Conservation (phyloP, 2,888 invertebrate genomes). For the Pristionchus mayeri region DNA sequence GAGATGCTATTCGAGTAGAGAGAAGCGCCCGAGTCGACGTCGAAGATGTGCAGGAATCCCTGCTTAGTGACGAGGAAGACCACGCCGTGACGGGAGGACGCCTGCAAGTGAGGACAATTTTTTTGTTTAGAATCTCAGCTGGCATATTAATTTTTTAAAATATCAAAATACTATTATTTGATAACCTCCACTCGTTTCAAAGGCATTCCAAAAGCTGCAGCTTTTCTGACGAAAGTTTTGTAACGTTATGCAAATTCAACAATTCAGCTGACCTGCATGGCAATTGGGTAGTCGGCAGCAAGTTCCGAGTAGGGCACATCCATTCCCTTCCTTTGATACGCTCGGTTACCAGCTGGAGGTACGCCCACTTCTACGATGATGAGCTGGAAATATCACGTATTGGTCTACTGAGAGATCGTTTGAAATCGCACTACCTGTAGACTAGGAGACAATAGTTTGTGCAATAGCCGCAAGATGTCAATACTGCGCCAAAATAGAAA, state of each 20-base stretch:
- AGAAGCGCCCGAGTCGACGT: neutral
- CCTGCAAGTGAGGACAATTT: slow-evolving; percentile 78
- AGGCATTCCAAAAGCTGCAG: too few relatives aligned
- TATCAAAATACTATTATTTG: too few relatives aligned
- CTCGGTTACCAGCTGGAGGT: slow-evolving; percentile 92
- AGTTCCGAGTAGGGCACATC: slow-evolving; percentile 99
- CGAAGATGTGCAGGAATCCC: slow-evolving; percentile 77
- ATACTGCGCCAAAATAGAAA: too few relatives aligned
- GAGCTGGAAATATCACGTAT: too few relatives aligned
- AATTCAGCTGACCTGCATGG: slow-evolving; percentile 89
- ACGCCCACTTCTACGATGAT: slow-evolving; percentile 95
- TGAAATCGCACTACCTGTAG: too few relatives aligned
- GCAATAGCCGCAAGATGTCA: too few relatives aligned
- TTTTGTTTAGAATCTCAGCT: neutral
- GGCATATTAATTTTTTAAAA: too few relatives aligned
- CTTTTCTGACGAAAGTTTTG: too few relatives aligned
- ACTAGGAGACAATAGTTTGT: too few relatives aligned
- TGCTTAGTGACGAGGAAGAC: slow-evolving; percentile 98
- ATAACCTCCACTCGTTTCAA: too few relatives aligned
- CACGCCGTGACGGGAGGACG: slow-evolving; percentile 95
- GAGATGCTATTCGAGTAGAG: neutral
- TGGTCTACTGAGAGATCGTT: too few relatives aligned
- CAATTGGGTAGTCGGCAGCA: slow-evolving; percentile 98
- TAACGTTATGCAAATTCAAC: too few relatives aligned
- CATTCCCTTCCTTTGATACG: slow-evolving; percentile 97